Evolutionary conservation across 2,888 invertebrate species (phyloP).

Genomic region (Phragmatobia fuliginosa): DNA sequence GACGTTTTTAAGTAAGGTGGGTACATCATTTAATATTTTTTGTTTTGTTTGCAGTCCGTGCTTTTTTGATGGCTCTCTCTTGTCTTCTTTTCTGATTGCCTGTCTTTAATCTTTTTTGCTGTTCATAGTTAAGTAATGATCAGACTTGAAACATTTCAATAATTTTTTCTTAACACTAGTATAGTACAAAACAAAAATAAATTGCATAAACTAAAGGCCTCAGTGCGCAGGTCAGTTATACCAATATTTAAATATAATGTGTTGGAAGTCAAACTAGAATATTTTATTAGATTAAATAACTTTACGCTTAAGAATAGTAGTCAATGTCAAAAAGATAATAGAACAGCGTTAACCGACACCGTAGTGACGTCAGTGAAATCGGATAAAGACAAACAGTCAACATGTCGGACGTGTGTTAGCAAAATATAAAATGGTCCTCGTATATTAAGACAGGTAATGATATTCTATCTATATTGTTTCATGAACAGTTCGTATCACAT

Average conservation of each 20-base stretch:
- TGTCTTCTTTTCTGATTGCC: neutral
- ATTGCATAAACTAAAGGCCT: neutral
- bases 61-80: too few species aligned
- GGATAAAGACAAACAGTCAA: conserved; percentile 5
- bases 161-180: too few species aligned
- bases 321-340: neutral
- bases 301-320: neutral
- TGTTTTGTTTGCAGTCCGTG: too few species aligned
- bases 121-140: neutral
- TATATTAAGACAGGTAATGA: neutral
- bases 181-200: neutral
- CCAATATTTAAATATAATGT: neutral
- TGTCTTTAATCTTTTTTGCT: neutral
- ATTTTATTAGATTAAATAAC: neutral
- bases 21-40: too few species aligned
- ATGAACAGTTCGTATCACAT: neutral
- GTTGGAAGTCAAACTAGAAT: neutral
- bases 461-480: neutral
- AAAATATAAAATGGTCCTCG: conserved; percentile 1
- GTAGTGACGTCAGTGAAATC: neutral
- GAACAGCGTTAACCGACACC: neutral
- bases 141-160: too few species aligned
- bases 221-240: neutral
- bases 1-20: neutral
- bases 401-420: neutral